Conservation (phyloP, 2,888 invertebrate species). For the Drosophila bunnanda region DNA sequence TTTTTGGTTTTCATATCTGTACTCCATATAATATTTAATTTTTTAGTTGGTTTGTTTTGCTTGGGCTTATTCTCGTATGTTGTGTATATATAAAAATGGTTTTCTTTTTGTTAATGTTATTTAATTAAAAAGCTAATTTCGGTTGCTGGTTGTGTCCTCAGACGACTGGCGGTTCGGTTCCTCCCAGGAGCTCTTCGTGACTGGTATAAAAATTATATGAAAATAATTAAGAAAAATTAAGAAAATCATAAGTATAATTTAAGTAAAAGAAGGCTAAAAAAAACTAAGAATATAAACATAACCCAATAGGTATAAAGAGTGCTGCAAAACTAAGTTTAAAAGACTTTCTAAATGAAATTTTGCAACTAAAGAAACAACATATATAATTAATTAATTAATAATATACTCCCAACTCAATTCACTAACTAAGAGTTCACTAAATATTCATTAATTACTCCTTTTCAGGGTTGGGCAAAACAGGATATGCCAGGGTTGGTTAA, state of each 20-base stretch:
- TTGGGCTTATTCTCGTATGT: constrained; percentile 30
- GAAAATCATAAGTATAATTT: constrained; percentile 19
- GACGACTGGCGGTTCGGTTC: constrained; percentile 85
- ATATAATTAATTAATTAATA: constrained; percentile 3
- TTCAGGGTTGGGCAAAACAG: constrained; percentile 10
- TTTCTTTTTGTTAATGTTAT: constrained; percentile 35
- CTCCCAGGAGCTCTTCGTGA: constrained; percentile 79
- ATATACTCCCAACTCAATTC: neutral
- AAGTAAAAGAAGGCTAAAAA: constrained; percentile 6
- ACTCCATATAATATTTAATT: constrained; percentile 28
- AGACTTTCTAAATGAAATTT: neutral
- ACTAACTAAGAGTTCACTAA: neutral
- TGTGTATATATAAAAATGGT: constrained; percentile 57
- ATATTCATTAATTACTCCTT: neutral
- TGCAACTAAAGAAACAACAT: neutral
- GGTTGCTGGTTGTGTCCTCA: constrained; percentile 64
- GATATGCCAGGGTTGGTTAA: constrained; percentile 26
- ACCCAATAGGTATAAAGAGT: neutral
- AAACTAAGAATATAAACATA: constrained; percentile 2
- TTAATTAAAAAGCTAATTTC: constrained; percentile 65
- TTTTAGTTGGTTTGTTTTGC: constrained; percentile 15
- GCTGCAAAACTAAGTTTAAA: neutral
- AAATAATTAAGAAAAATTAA: constrained; percentile 43
- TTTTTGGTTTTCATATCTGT: constrained; percentile 22
- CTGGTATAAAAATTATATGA: constrained; percentile 45